A percentile compares a stretch with the other conserved stretches of the same genome.
phyloP scores from a whole-genome alignment of 2,888 invertebrate species.

The Salpingus planirostris region DNA sequence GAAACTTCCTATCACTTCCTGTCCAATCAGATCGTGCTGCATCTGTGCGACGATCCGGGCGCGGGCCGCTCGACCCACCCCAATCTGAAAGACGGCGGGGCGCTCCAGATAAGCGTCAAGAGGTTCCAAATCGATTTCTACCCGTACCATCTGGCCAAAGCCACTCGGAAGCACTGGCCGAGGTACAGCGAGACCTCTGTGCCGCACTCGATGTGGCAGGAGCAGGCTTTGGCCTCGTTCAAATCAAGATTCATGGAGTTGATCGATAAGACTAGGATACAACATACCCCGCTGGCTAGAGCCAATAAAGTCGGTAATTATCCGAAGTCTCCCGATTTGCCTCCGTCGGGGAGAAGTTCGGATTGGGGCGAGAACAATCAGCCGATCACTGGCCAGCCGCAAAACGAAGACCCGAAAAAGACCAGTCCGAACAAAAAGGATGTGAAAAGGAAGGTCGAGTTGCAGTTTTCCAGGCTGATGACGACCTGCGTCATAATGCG shows the following conservation, averaged over 20 bases:
- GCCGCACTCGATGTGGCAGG: slow-evolving; percentile 79
- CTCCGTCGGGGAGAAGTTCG: neutral
- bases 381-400: neutral
- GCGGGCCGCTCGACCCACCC: slow-evolving; percentile 80
- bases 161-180: slow-evolving; percentile 84
- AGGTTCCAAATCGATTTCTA: slow-evolving; percentile 89
- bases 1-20: slow-evolving; percentile 97
- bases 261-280: slow-evolving; percentile 52
- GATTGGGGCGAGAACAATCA: no score
- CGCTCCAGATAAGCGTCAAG: slow-evolving; percentile 82
- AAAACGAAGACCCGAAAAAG: neutral
- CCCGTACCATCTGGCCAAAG: slow-evolving; percentile 89
- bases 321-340: neutral
- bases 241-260: slow-evolving; percentile 67
- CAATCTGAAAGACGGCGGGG: slow-evolving; percentile 80
- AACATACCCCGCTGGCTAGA: slow-evolving; percentile 45
- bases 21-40: slow-evolving; percentile 87
- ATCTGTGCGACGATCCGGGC: slow-evolving; percentile 92
- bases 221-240: slow-evolving; percentile 73
- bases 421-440: slow-evolving; percentile 38
- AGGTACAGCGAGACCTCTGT: slow-evolving; percentile 71
- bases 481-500: slow-evolving; percentile 84
- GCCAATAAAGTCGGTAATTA: slow-evolving; percentile 11
- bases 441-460: slow-evolving; percentile 57
- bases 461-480: slow-evolving; percentile 79